Base-by-base conservation (phyloP, 2,113 vertebrate genomes). In the Myocastor coypus region DNA sequence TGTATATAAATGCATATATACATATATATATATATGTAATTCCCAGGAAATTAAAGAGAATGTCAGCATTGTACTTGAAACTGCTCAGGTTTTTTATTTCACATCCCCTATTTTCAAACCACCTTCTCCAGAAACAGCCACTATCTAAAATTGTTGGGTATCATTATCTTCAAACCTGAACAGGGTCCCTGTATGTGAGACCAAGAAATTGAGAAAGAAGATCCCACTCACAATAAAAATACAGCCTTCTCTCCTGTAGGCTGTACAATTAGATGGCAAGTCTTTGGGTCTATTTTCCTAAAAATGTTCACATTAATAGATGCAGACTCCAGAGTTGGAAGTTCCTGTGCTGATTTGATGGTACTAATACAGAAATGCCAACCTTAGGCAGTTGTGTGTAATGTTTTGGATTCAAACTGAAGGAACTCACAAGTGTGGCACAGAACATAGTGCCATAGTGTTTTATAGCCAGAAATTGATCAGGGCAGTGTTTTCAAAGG, bases 351-450 rank as follows among this genome's bases (percentile, higher is more conserved):
- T 92, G 24, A 86, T 94, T 92, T 92, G 32, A 88, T 66, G 46
- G 89, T 30, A 28, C 30, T 86, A 89, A 89, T 30, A 87, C 24
- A 96, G 66, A 97, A 90, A 96, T 87, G 52, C 37, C 83, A 94
- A 17, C 61, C 94, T 68, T 40, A 59, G 40, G 50, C 42, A 87
- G 55, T 73, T 87, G 68, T 95, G 57, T 10, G 85, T 61, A 89
- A 78, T 30, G 5, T 37, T 26, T 24, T 63, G 42, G 4, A 2
- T 87, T 92, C 63, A 68, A 28, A 94, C 14, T 50, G 16, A 88
- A 50, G 40, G 59, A 92, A 92, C 0, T 0, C 20, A 28, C 57
- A 22, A 91, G 64, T 32, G 22, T 92, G 32, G 63, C 61, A 64
- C 42, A 94, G 89, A 64, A 75, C 63, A 57, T 57, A 57, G 55